Base-by-base conservation (phyloP, 2,797 vertebrate genomes). In the Furcifer pardalis region DNA sequence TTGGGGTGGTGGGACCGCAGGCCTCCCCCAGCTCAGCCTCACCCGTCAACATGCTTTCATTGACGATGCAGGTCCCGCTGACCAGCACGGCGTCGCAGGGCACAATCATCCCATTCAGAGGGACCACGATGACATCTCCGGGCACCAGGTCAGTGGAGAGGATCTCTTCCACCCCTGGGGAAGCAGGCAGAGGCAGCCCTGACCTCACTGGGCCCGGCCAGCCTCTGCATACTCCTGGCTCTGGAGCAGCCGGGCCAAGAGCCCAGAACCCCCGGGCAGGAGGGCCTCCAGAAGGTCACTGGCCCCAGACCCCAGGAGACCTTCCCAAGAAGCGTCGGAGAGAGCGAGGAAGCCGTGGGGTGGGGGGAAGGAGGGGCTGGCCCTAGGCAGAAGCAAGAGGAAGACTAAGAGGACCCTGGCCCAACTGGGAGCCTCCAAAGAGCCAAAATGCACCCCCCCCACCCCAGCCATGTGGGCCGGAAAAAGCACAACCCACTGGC, bases 41-140 rank as follows among this genome's bases (percentile, higher is more conserved):
- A 99, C 99, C 99, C 97, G 98, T 99, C 91, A 99, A 95, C 98
- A 99, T 99, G 96, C 98, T 99, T 95, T 99, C 99, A 88, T 99
- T 99, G 88, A 99, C 99, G 79, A 99, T 99, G 94, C 98, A 99
- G 91, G 98, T 99, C 86, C 99, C 99, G 82, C 97, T 99, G 89
- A 99, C 93, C 87, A 99, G 96, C 71, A 98, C 98, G 1, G 98
- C 98, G 63, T 99, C 99, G 91, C 99, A 99, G 19, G 99, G 97
- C 99, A 99, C 99, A 94, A 99, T 97, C 90, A 96, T 98, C 79
- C 98, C 99, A 59, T 98, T 98, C 90, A 97, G 96, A 77, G 99
- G 99, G 94, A 99, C 98, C 85, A 99, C 90, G 82, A 99, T 96
- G 46, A 98, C 91, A 84, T 99, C 99, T 84, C 99, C 99, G 0